Base-by-base conservation (phyloP, 30 jellyfish, hydroid and myxozoan genomes). In the Chrysaora quinquecirrha region DNA sequence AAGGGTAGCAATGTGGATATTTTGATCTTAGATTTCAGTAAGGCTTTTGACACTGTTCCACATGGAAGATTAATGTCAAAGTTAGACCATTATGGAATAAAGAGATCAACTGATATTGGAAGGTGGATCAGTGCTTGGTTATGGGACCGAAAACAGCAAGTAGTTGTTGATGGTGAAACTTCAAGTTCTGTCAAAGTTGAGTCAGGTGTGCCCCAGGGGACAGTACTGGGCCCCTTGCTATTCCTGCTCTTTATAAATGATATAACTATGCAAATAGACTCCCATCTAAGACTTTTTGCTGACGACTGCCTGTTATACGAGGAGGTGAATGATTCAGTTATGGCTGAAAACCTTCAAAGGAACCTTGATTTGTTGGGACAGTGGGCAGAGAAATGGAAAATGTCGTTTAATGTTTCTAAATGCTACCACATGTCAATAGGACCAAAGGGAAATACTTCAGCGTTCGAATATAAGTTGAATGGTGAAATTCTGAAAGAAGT, bases 391-490 rank as follows among this genome's bases (percentile, higher is more conserved):
- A 80, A 80, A 80, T 80, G 76, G 83, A 28, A 80, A 64, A 80
- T 64, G 83, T 80, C 83, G 30, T 80, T 80, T 30, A 80, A 80
- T 80, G 83, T 34, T 65, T 80, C 83, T 64, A 80, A 64, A 47
- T 80, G 90, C 90, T 65, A 80, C 83, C 90, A 63, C 48, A 80
- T 66, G 90, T 66, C 83, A 80, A 80, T 29, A 29, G 77, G 90
- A 80, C 90, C 83, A 65, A 66, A 80, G 83, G 83, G 68, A 66
- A 80, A 66, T 64, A 66, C 0, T 80, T 65, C 90, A 80, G 90
- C 29, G 21, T 80, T 80, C 90, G 50, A 46, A 80, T 48, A 80
- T 66, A 80, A 64, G 83, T 46, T 80, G 83, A 67, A 80, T 80
- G 83, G 90, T 46, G 90, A 61, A 61, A 64, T 78, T 78, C 38